Base-by-base conservation (phyloP, 2,888 invertebrate species). In the Aproaerema taeniolella region DNA sequence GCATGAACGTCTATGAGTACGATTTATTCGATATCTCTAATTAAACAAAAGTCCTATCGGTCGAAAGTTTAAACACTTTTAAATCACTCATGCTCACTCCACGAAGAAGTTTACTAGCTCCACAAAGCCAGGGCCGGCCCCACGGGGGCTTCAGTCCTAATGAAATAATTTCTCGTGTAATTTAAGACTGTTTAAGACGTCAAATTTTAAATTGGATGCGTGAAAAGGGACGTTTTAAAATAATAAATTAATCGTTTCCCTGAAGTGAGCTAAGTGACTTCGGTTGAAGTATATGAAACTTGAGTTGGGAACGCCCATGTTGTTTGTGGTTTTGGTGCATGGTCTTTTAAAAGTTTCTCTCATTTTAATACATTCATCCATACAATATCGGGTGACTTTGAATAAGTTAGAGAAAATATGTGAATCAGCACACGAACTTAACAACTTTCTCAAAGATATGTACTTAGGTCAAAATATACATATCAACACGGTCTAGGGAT, bases 161-260 rank as follows among this genome's bases (percentile, higher is more conserved):
- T 85, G 79, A 85, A 85, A 85, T 86, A 81, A 86, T 85, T 82
- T 77, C 73, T 68, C 64, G 65, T 67, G 73, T 82, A 85, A 83
- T 86, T 85, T 86, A 82, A 75, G 75, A 75, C 77, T 83, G 83
- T 85, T 86, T 83, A 86, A 86, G 83, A 86, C 72, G 85, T 86
- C 85, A 86, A 83, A 75, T 76, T 83, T 82, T 83, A 85, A 86
- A 86, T 86, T 86, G 85, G 85, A 78, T 80, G 79, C 74, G 77
- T 68, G 81, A 80, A 79, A 76, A 75, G 78, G 80, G 77, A 65
- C 73, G 70, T 58, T 71, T 71, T 66, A 57, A 72, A 73, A 79
- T 79, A 81, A 80, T 80, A 79, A 81, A 83, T 85, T 83, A 80
- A 82, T 79, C 78, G 80, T 58, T 83, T 83, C 81, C 67, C 42